Evolutionary conservation across 1,140 invertebrate genomes (phyloP), one percentile per base, ranked within the genome.

Genomic region (Eciton burchellii): DNA sequence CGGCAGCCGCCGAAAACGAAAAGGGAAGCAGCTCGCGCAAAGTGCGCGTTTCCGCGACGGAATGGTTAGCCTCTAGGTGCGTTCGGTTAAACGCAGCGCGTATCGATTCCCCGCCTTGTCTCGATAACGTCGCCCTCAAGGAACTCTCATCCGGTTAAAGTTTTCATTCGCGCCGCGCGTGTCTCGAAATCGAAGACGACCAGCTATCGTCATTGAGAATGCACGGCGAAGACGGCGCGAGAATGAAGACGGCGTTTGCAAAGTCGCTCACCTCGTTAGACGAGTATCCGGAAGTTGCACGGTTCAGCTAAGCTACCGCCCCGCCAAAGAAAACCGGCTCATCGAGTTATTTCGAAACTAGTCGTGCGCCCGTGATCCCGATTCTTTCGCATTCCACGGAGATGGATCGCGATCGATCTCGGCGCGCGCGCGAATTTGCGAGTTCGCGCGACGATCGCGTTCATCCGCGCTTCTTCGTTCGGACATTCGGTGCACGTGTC

Each of bases 251-350:
- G 16, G 41, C 54, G 52, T 81, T 81, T 60, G n/a, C 45, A 11
- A 49, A 81, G 68, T 82, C 41, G 16, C 76, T 82, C 59, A 82
- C 62, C 60, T 76, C 45, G 49, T 82, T 82, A 82, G 35, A 6
- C 45, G 60, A 54, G 49, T 54, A 54, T 24, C 29, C 49, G 26
- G 56, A 59, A 82, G 81, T 74, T 82, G 76, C 60, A 65, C 45
- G 45, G 62, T 65, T 43, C 35, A 47, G 19, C 29, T 54, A 52
- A 72, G 63, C 59, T 76, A 63, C 43, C 24, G 26, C 29, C 60
- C n/a, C 26, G 62, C 29, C 43, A 71, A 72, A 71, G 76, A 56
- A 66, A 56, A 56, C 26, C 21, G 43, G 49, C 63, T 79, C 57
- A 66, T 43, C 49, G 35, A 66, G 43, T 79, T 71, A 71, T 57